Conservation (phyloP, 2,113 vertebrate species). For the Alligator sinensis region DNA sequence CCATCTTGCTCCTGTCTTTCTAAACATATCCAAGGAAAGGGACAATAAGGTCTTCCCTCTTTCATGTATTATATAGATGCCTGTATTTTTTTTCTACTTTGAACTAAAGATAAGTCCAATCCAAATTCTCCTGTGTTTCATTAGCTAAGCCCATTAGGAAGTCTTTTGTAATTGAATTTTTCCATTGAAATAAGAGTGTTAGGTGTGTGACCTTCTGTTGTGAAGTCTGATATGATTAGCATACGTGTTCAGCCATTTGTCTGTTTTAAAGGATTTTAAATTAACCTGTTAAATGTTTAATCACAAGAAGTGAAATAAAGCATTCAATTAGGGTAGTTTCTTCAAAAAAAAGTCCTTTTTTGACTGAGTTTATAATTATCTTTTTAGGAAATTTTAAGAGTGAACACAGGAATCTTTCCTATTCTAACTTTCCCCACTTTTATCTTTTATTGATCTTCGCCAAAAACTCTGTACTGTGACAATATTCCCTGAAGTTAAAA, state of each 20-base stretch:
- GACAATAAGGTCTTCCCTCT: background rate
- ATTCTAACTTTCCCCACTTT: background rate
- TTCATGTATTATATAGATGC: background rate
- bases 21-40: background rate
- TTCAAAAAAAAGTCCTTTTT: conserved; percentile 23
- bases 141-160: conserved; percentile 43
- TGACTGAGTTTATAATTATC: conserved; percentile 6
- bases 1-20: background rate
- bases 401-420: background rate
- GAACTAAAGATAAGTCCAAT: background rate
- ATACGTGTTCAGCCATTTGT: conserved; percentile 54
- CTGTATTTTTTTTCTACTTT: background rate
- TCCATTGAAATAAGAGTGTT: conserved; percentile 46
- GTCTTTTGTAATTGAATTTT: conserved; percentile 40
- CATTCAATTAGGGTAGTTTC: background rate
- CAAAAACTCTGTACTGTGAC: background rate
- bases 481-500: background rate
- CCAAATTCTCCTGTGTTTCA: background rate
- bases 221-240: conserved; percentile 49
- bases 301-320: conserved; percentile 37
- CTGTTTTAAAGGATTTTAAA: conserved; percentile 54
- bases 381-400: background rate
- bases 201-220: conserved; percentile 43
- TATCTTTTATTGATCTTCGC: background rate
- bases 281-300: conserved; percentile 67